These are phyloP conservation scores for Oncorhynchus keta DNA, from an alignment of 2,113 vertebrate species.

Conservation along the genomic window DNA sequence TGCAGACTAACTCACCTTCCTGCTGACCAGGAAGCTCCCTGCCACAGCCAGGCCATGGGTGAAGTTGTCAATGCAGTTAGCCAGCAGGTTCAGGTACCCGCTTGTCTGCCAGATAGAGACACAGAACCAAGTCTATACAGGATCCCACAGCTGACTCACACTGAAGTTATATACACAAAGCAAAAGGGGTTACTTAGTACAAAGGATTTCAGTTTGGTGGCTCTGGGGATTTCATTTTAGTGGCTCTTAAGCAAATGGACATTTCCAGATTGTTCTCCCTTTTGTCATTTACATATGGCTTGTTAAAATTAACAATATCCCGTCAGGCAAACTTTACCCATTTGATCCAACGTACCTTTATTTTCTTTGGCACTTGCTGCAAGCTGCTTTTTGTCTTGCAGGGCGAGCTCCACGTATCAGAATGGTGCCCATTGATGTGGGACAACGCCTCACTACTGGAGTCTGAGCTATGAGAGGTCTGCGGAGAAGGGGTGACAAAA, in stretches of 20 bases:
- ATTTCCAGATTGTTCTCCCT: too few species aligned
- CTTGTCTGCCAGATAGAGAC: slow-evolving; percentile 77
- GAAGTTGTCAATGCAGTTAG: slow-evolving; percentile 98
- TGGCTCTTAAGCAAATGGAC: too few species aligned
- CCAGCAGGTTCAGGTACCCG: slow-evolving; percentile 95
- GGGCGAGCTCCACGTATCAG: slow-evolving; percentile 58
- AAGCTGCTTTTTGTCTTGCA: slow-evolving; percentile 57
- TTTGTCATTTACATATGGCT: too few species aligned
- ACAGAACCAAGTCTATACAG: slow-evolving; percentile 14
- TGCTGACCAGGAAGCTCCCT: slow-evolving; percentile 95
- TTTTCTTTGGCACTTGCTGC: slow-evolving; percentile 62
- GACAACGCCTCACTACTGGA: slow-evolving; percentile 47
- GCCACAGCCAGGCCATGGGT: slow-evolving; percentile 95
- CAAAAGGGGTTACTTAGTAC: too few species aligned
- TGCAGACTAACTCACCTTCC: slow-evolving; percentile 81
- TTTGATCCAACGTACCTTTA: slow-evolving; percentile 63
- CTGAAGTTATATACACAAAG: neutral
- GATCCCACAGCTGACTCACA: neutral
- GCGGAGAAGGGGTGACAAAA: neutral
- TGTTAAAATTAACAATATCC: too few species aligned
- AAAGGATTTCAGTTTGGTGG: too few species aligned
- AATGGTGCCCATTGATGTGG: slow-evolving; percentile 58
- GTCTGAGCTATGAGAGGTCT: slow-evolving; percentile 49
- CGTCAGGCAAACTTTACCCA: neutral
- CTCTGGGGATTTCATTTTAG: too few species aligned